phyloP scores from a whole-genome alignment of 92 coral and sea anemone species.

The Bergia puertoricense region DNA sequence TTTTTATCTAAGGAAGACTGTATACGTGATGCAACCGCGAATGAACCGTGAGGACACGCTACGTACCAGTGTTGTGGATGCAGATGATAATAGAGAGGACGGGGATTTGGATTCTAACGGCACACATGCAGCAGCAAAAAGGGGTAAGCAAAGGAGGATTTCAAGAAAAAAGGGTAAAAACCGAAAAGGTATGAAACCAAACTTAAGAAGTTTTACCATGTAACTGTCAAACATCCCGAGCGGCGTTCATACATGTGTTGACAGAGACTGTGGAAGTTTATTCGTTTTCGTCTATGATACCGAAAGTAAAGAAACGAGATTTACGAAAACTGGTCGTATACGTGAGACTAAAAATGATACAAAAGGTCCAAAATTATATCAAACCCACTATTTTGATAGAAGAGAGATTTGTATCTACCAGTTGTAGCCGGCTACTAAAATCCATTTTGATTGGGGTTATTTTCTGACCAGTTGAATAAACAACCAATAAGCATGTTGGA shows the following conservation, averaged over 20 bases:
- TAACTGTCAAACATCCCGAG: neutral
- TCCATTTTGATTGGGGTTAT: neutral
- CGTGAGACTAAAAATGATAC: too few species aligned
- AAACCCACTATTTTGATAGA: neutral
- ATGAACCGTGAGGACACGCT: neutral
- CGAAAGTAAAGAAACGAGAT: neutral
- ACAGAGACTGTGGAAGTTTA: neutral
- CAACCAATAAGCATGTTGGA: neutral
- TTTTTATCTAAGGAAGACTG: slow-evolving; percentile 22
- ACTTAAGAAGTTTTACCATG: neutral
- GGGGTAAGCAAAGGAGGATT: neutral
- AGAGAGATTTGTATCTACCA: neutral
- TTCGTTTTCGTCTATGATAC: neutral
- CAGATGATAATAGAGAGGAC: neutral
- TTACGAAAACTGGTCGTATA: neutral
- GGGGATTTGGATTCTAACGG: neutral
- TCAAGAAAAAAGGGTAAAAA: neutral
- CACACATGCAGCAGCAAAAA: neutral
- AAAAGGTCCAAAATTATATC: too few species aligned
- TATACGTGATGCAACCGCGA: slow-evolving; percentile 36
- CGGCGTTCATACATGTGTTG: neutral
- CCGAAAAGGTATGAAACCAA: neutral
- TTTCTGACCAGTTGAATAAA: too few species aligned
- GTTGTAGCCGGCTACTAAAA: neutral
- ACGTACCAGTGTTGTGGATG: slow-evolving; percentile 20